Conservation (phyloP, 1,140 invertebrate species). For the Adelges cooleyi region DNA sequence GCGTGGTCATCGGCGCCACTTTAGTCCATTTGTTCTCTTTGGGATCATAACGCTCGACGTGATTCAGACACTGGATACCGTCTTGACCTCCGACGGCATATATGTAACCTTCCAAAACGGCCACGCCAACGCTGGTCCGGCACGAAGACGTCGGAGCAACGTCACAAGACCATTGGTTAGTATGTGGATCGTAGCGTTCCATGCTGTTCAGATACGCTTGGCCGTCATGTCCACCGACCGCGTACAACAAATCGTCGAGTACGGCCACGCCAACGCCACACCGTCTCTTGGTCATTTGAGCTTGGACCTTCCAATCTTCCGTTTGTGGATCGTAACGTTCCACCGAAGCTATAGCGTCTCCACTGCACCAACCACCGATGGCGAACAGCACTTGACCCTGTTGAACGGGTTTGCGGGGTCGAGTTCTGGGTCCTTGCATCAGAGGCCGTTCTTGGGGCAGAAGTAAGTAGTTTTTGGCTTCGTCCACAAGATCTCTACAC, state of each 20-base stretch:
- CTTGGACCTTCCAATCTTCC: conserved; percentile 96
- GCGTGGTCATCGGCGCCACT: conserved; percentile 93
- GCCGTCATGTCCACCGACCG: conserved; percentile 94
- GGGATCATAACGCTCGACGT: conserved; percentile 85
- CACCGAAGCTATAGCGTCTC: conserved; percentile 94
- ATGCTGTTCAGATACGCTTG: conserved; percentile 94
- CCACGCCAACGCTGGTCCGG: conserved; percentile 93
- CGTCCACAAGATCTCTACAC: conserved; percentile 92
- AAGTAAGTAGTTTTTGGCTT: conserved; percentile 96
- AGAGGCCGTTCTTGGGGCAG: conserved; percentile 90
- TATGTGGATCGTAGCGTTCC: conserved; percentile 91
- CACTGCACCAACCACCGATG: conserved; percentile 94
- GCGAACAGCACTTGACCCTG: conserved; percentile 93
- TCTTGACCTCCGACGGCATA: conserved; percentile 97
- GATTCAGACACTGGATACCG: conserved; percentile 86
- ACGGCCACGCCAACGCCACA: conserved; percentile 97
- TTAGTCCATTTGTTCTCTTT: conserved; percentile 95
- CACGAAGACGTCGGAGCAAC: conserved; percentile 96
- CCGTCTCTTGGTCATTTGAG: conserved; percentile 92
- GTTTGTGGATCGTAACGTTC: conserved; percentile 94
- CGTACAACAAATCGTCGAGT: conserved; percentile 90
- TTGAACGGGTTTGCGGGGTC: conserved; percentile 82
- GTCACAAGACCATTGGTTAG: conserved; percentile 95
- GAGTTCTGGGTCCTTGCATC: conserved; percentile 90
- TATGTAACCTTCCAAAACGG: conserved; percentile 87